These are phyloP conservation scores for Pachyramphus minor DNA, from an alignment of 2,113 vertebrate species.

Conservation along the genomic window DNA sequence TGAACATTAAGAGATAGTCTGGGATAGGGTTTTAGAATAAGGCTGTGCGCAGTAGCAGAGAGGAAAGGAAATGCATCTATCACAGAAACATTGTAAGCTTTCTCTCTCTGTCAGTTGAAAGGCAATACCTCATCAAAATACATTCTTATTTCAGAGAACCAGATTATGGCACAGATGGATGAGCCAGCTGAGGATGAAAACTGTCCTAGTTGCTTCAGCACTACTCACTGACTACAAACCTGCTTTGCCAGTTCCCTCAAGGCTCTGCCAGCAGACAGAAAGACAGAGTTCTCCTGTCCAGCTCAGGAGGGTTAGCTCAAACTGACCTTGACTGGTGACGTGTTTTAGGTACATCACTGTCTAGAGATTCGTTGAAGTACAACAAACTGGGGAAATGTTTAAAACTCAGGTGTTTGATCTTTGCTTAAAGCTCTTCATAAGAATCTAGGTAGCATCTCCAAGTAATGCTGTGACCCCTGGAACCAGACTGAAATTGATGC, in stretches of 20 bases:
- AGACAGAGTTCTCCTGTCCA: not conserved
- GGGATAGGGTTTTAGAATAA: not conserved
- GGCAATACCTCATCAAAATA: not conserved
- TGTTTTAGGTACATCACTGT: not conserved
- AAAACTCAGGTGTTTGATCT: not conserved
- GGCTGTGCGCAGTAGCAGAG: not conserved
- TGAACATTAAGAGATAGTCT: not conserved
- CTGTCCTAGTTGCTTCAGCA: not conserved
- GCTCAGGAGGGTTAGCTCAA: not conserved
- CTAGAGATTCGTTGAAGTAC: not conserved
- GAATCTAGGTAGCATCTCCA: not conserved
- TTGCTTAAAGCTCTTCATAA: not conserved
- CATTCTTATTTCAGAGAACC: not conserved
- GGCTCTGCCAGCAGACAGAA: not conserved
- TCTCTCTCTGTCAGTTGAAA: not conserved
- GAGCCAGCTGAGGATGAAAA: not conserved
- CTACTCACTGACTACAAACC: not conserved
- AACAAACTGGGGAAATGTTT: not conserved
- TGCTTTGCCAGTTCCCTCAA: not conserved
- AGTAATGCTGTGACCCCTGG: not conserved
- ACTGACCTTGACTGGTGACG: not conserved
- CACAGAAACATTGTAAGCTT: not conserved
- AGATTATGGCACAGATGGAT: not conserved
- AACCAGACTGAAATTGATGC: not conserved
- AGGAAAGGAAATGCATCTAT: not conserved